Evolutionary conservation across 2,888 invertebrate genomes (phyloP).

Genomic region (Aphodius sticticus): DNA sequence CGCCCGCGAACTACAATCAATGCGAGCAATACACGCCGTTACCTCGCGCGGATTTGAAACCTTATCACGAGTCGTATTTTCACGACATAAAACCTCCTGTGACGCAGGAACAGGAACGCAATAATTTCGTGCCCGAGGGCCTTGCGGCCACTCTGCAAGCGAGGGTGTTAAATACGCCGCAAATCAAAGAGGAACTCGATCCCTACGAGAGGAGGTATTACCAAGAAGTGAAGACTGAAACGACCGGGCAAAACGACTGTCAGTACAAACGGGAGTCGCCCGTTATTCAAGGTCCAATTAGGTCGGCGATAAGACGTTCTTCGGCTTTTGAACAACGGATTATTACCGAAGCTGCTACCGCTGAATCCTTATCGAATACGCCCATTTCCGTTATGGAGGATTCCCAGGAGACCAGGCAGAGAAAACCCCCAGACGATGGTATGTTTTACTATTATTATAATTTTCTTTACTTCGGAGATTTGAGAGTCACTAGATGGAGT

Average conservation of each 20-base stretch:
- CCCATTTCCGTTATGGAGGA: conserved; percentile 72
- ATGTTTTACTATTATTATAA: conserved; percentile 36
- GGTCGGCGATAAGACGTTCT: conserved; percentile 58
- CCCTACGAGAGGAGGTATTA: conserved; percentile 50
- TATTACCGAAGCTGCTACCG: conserved; percentile 42
- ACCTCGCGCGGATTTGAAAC: conserved; percentile 76
- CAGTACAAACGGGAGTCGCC: conserved; percentile 64
- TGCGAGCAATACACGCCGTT: conserved; percentile 65
- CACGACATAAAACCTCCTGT: conserved; percentile 66
- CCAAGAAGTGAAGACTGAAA: conserved; percentile 52
- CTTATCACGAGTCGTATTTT: conserved; percentile 76
- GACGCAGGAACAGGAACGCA: conserved; percentile 44
- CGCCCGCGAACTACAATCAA: conserved; percentile 47
- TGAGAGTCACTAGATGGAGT: too few species aligned
- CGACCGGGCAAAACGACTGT: conserved; percentile 44
- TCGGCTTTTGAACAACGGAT: conserved; percentile 25
- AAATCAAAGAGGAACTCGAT: conserved; percentile 57
- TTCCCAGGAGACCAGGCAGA: conserved; percentile 59
- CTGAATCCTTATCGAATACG: conserved; percentile 74
- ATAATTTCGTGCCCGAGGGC: conserved; percentile 67
- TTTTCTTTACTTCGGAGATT: too few species aligned
- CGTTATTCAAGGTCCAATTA: conserved; percentile 61
- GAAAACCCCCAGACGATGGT: conserved; percentile 64
- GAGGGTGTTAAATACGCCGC: conserved; percentile 67
- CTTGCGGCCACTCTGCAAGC: conserved; percentile 85